These are phyloP conservation scores for Tachycineta bicolor DNA, from an alignment of 2,113 vertebrate species.

Conservation along the genomic window DNA sequence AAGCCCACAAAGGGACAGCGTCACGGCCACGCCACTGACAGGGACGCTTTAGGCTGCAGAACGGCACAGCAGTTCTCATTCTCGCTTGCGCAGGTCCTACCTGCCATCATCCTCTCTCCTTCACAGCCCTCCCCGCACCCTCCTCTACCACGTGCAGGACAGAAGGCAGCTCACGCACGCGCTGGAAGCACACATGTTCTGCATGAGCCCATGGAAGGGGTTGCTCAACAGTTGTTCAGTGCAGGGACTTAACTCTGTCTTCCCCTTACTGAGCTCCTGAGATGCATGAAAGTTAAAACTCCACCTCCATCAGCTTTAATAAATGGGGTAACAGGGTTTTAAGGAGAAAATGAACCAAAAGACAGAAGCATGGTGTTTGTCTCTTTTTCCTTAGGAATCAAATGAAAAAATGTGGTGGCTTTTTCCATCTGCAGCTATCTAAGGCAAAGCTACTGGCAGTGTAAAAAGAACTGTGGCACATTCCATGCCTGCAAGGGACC, in stretches of 20 bases:
- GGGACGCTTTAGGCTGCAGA: rapidly evolving
- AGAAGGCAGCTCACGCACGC: rapidly evolving
- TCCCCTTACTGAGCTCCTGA: not conserved
- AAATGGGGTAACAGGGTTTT: not conserved
- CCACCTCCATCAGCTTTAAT: rapidly evolving
- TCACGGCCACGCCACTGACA: rapidly evolving
- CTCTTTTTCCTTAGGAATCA: not conserved
- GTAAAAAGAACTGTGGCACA: rapidly evolving
- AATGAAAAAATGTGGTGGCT: not conserved
- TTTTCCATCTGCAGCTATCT: not conserved
- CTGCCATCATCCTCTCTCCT: not conserved
- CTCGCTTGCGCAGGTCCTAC: rapidly evolving
- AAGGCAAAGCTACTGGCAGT: not conserved
- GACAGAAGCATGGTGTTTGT: rapidly evolving
- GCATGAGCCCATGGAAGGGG: not conserved
- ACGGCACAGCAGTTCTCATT: rapidly evolving
- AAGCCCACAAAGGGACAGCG: rapidly evolving
- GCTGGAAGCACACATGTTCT: not conserved
- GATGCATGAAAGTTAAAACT: not conserved
- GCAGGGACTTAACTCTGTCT: not conserved
- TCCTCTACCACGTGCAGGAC: rapidly evolving
- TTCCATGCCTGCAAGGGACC: not conserved
- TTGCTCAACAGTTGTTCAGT: not conserved
- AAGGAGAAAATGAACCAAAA: not conserved
- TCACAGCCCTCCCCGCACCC: not conserved